A percentile compares a stretch with the other conserved stretches of the same genome.
These are phyloP conservation scores for Nothoprocta pentlandii DNA, from an alignment of 2,113 vertebrate genomes.

Conservation along the genomic window DNA sequence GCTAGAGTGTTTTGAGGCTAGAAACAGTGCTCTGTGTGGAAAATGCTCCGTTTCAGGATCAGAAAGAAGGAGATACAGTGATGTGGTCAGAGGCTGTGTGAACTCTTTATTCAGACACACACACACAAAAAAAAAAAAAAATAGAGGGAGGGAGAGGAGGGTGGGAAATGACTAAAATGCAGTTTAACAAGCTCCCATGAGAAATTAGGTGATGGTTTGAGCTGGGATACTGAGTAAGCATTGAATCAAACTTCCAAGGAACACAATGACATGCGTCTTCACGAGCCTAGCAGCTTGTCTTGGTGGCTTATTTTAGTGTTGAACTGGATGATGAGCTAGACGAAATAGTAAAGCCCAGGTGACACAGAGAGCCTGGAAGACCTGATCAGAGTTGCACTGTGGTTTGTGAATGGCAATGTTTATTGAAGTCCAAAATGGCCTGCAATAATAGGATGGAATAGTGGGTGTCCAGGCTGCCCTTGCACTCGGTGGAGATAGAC, in stretches of 20 bases:
- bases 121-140: too few species aligned
- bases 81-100: fast-evolving
- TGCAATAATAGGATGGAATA: not conserved
- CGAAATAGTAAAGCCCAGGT: not conserved
- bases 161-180: not conserved
- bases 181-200: not conserved
- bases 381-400: not conserved
- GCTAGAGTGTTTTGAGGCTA: not conserved
- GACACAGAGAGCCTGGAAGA: not conserved
- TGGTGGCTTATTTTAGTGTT: not conserved
- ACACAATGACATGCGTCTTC: fast-evolving
- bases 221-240: not conserved
- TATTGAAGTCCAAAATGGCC: not conserved
- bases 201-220: not conserved
- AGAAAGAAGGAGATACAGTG: not conserved
- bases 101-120: not conserved
- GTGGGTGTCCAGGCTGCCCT: not conserved
- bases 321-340: not conserved
- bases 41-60: not conserved
- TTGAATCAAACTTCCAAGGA: not conserved
- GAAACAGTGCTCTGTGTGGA: not conserved
- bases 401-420: not conserved
- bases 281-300: not conserved
- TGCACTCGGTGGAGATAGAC: fast-evolving
- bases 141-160: not conserved